These are phyloP conservation scores for Celastrina argiolus DNA, from an alignment of 2,888 invertebrate genomes.

Conservation along the genomic window DNA sequence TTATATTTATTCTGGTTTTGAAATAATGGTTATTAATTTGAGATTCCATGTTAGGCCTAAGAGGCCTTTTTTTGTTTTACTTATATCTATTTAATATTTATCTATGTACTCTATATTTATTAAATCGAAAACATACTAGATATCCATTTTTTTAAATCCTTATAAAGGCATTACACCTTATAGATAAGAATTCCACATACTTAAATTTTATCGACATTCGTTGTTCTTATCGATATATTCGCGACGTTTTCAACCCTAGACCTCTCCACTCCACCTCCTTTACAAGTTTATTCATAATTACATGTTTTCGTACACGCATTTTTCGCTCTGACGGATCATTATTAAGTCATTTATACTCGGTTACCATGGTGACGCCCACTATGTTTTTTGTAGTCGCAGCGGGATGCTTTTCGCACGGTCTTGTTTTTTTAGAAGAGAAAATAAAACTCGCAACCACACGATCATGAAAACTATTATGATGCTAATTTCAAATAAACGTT, in stretches of 20 bases:
- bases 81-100: too few relatives aligned
- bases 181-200: too few relatives aligned
- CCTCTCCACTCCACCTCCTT: constrained; percentile 37
- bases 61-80: too few relatives aligned
- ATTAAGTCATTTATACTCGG: constrained; percentile 63
- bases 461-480: constrained; percentile 25
- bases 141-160: too few relatives aligned
- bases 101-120: too few relatives aligned
- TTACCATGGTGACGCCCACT: constrained; percentile 63
- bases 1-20: constrained; percentile 2
- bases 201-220: constrained; percentile 32
- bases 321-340: constrained; percentile 60
- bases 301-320: constrained; percentile 64
- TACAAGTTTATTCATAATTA: constrained; percentile 60
- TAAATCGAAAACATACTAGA: too few relatives aligned
- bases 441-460: constrained; percentile 4
- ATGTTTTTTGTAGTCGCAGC: constrained; percentile 37
- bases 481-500: constrained; percentile 25
- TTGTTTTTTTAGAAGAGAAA: constrained; percentile 38
- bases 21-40: neutral
- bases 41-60: too few relatives aligned
- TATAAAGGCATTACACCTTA: too few relatives aligned
- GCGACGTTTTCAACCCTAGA: constrained; percentile 37
- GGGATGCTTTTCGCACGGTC: constrained; percentile 48
- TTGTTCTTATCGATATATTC: constrained; percentile 22